Evolutionary conservation across 2,113 vertebrate species (phyloP).

Genomic region (Pachycephala philippinensis): DNA sequence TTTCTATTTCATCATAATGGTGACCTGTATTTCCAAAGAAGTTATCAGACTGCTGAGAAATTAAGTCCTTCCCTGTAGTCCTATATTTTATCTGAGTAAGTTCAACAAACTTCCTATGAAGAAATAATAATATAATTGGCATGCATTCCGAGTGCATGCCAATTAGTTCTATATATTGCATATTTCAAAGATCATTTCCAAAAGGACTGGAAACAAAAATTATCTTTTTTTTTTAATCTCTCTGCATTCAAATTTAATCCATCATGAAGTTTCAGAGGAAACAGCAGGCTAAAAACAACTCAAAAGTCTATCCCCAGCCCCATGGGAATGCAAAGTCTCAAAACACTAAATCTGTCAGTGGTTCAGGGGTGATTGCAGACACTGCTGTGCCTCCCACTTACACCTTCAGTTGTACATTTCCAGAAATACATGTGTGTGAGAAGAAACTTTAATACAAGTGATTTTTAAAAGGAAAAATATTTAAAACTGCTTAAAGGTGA

Average conservation of each 20-base stretch:
- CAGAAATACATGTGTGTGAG: background rate
- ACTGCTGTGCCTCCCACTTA: background rate
- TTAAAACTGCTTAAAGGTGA: background rate
- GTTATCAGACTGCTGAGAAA: background rate
- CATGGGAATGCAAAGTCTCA: background rate
- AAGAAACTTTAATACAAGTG: background rate
- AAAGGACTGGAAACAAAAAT: background rate
- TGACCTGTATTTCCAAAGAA: background rate
- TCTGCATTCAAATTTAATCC: background rate
- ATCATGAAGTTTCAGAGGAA: background rate
- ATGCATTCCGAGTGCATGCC: background rate
- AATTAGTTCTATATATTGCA: background rate
- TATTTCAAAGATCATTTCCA: background rate
- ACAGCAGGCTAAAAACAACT: background rate
- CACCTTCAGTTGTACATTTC: background rate
- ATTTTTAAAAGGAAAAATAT: background rate
- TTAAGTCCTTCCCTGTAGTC: background rate
- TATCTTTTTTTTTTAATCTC: background rate
- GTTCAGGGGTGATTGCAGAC: background rate
- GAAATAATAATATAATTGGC: background rate
- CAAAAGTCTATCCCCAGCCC: background rate
- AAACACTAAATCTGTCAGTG: background rate
- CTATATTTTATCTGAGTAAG: background rate
- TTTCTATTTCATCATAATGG: background rate
- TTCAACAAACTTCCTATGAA: background rate